Evolutionary conservation across 2,888 invertebrate species (phyloP), one percentile per base, ranked within the genome.

Genomic region (Exocentrus adspersus): DNA sequence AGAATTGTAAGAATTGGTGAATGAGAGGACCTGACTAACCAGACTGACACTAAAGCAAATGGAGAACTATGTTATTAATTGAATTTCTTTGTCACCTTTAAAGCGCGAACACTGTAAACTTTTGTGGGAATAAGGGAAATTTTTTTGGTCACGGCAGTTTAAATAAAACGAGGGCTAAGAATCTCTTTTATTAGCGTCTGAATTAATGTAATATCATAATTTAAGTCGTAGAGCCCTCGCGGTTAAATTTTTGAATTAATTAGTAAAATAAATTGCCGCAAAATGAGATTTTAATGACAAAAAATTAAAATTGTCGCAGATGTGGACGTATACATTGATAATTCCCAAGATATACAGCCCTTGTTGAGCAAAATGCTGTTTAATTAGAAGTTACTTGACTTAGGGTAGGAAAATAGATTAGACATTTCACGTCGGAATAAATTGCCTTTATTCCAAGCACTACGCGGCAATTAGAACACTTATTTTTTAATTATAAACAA

Each of bases 281-380:
- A 72, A 77, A 81, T 77, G 81, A 80, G 80, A 75, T 77, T 81
- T 81, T 82, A 80, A 82, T 82, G 81, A 80, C 81, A 81, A 81
- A 81, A 81, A 81, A 80, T 80, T 80, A 79, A 80, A 80, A 80
- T 80, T 82, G 81, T 82, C 81, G 75, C 81, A 82, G 81, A 82
- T 82, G 81, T 76, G 79, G 75, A 79, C 75, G 79, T 74, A 79
- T 78, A 80, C 80, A 81, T 79, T 80, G 79, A 79, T 81, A 81
- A 81, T 81, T 80, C 77, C 76, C 75, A 79, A 80, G 80, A 81
- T 81, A 77, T 80, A 81, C 79, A 72, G 75, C 79, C 72, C 76
- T 79, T 78, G 78, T 79, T 80, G 77, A 79, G 77, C 76, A 73
- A 37, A 37, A 74, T 75, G 76, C 75, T 62, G 72, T 78, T 77